Base-by-base conservation (phyloP, 2,113 vertebrate species). In the Phrynosoma blainvillii region DNA sequence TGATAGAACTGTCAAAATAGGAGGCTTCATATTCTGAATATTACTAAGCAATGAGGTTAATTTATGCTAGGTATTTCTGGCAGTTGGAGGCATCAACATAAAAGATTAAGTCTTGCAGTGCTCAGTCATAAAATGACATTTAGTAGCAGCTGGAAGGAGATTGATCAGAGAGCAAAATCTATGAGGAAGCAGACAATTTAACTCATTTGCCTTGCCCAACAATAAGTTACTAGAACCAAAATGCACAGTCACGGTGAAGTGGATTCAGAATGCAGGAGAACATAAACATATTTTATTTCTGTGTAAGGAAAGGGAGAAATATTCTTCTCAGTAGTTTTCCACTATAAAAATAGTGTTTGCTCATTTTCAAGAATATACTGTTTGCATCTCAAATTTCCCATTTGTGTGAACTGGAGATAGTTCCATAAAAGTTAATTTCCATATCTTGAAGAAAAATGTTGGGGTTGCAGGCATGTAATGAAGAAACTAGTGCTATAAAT, bases 151-250 rank as follows among this genome's bases (percentile, higher is more conserved):
- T n/a, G 13, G 71, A 62, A 42, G 54, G 23, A 42, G 54, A 62
- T 47, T 89, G 80, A 89, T 85, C 88, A 85, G 25, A 84, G 68
- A 88, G 75, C 82, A 89, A 92, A 94, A 27, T 52, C 81, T 83
- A 32, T 0, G 1, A 87, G 77, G 80, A 65, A 75, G 52, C 71
- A 75, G 36, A 21, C 0, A 32, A 36, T 66, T 80, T 90, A 0
- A 0, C 89, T 91, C 76, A 85, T 87, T 84, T 85, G 25, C 36
- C 87, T 56, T 90, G 40, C 1, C 0, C 32, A 12, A 27, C 47
- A 36, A 23, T 47, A 56, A 56, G 68, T 32, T 65, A 27, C 0
- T 20, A 77, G 32, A 36, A 88, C 79, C 79, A 18, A 87, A 74
- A 42, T 82, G 32, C 85, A 90, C 3, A 0, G 54, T 2, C 83